These are phyloP conservation scores for Aleiodes alternator DNA, from an alignment of 2,888 invertebrate species.

Conservation along the genomic window DNA sequence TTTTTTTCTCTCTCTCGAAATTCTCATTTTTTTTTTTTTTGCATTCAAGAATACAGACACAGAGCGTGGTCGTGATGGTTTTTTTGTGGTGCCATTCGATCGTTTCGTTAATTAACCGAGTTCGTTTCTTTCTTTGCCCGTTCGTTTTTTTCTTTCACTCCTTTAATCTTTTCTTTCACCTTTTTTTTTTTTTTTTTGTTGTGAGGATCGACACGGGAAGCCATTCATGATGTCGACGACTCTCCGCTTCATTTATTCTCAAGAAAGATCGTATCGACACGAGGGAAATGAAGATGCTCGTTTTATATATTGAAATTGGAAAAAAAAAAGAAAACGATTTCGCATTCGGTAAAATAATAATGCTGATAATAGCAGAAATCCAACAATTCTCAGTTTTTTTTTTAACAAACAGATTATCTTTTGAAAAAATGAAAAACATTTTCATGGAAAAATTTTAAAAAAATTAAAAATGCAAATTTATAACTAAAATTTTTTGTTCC, in stretches of 20 bases:
- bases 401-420: too few species aligned
- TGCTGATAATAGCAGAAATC: too few species aligned
- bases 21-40: conserved; percentile 9
- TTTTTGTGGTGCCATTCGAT: conserved; percentile 40
- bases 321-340: too few species aligned
- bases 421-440: too few species aligned
- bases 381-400: too few species aligned
- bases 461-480: too few species aligned
- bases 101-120: conserved; percentile 47
- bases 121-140: conserved; percentile 23
- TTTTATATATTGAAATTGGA: background rate
- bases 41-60: background rate
- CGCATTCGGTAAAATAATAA: too few species aligned
- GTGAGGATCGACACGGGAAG: conserved; percentile 23
- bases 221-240: conserved; percentile 43
- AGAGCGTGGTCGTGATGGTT: conserved; percentile 26
- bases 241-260: conserved; percentile 39
- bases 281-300: conserved; percentile 23
- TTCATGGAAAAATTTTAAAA: too few species aligned
- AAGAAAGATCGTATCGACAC: conserved; percentile 14
- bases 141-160: conserved; percentile 15
- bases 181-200: conserved; percentile 7
- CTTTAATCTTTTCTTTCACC: conserved; percentile 1
- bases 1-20: background rate
- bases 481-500: too few species aligned